Evolutionary conservation across 1,140 invertebrate species (phyloP), one percentile per base, ranked within the genome.

Genomic region (Cyclina sinensis): DNA sequence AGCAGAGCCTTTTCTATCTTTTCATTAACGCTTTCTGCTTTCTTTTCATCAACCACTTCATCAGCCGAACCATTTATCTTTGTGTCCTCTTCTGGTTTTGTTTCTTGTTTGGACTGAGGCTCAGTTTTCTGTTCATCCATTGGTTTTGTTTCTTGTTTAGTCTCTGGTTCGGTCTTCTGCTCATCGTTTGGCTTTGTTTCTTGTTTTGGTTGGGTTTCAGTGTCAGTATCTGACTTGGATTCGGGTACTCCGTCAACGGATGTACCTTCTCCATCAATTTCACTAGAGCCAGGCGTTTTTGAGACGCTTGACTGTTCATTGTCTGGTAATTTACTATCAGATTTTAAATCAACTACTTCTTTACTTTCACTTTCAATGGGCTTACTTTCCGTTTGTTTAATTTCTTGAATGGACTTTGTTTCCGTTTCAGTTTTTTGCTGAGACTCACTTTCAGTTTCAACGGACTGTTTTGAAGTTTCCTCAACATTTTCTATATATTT

Each of bases 381-480:
- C 18, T 18, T 70, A n/a, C 16, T 39, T 37, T 51, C 46, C 11
- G 43, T 81, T 57, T 79, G 48, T 32, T 78, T 80, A 2, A 32
- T 54, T 14, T 46, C 85, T 57, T 79, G 78, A 91, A 89, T 32
- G 48, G 35, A 76, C 92, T 91, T 68, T 92, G 83, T n/a, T 51
- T 48, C 18, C 24, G 73, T 32, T 78, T 78, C 14, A 24, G 21
- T 51, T 0, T 78, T 9, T 48, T 27, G 4, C 14, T 78, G 32
- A 48, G 43, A 18, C 18, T 48, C 39, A 48, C 0, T 32, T 4
- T 48, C n/a, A 78, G 5, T 78, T 46, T 78, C 43, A 24, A 16
- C 39, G 1, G 73, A 48, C 27, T 78, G 7, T 48, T 39, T 27
- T 78, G 21, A 27, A 30, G 39, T 14, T 48, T 46, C 5, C 27